Evolutionary conservation across 2,797 vertebrate species (phyloP).

Genomic region (Onychomys torridus): DNA sequence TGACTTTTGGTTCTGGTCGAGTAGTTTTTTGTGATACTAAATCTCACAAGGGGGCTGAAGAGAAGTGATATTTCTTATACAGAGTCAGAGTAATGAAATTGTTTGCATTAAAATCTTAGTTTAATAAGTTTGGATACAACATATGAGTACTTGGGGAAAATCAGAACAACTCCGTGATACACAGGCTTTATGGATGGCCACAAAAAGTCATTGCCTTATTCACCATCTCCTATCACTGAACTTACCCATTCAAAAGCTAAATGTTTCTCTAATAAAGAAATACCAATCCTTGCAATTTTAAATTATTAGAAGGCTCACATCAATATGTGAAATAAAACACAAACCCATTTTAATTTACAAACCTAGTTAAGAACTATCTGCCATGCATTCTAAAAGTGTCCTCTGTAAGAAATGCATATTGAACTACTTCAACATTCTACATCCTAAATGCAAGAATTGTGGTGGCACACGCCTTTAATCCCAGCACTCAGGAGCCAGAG

Average conservation of each 20-base stretch:
- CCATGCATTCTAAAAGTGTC: background rate
- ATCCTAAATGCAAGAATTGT: background rate
- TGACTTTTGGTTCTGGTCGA: constrained; percentile 40
- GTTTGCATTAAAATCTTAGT: constrained; percentile 34
- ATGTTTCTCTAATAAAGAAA: background rate
- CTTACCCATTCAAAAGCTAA: background rate
- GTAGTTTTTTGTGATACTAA: constrained; percentile 36
- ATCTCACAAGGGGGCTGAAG: background rate
- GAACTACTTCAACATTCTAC: accelerated
- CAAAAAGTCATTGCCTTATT: background rate
- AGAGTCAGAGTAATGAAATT: constrained; percentile 1
- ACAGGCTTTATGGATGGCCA: background rate
- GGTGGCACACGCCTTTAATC: no score
- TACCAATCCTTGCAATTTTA: background rate
- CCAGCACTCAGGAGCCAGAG: no score
- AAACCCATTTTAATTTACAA: background rate
- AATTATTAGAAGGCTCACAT: background rate
- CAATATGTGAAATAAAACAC: background rate
- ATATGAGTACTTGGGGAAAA: background rate
- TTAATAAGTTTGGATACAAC: background rate
- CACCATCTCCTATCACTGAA: background rate
- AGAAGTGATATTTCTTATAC: background rate
- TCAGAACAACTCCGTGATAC: background rate
- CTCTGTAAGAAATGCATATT: background rate
- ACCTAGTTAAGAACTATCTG: background rate